These are phyloP conservation scores for Neofelis nebulosa DNA, from an alignment of 2,113 vertebrate genomes.

Conservation along the genomic window DNA sequence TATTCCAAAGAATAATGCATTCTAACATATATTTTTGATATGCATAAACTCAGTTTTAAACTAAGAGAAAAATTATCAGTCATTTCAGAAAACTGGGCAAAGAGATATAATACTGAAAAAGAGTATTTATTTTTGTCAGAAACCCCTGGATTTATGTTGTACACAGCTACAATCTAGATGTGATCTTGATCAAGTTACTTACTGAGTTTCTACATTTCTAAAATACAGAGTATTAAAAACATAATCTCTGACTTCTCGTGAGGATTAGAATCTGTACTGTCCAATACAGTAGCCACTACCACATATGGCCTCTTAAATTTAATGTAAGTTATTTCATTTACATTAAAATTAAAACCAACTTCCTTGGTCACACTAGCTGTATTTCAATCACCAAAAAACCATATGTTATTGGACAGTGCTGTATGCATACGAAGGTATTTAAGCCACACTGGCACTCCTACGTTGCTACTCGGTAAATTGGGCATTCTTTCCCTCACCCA, in stretches of 20 bases:
- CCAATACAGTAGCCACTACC: background rate
- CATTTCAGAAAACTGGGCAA: background rate
- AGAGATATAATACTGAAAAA: background rate
- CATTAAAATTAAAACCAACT: background rate
- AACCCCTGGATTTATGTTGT: background rate
- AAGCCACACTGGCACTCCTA: background rate
- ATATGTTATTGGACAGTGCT: background rate
- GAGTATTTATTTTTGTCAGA: background rate
- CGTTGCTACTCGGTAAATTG: background rate
- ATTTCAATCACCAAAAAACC: background rate
- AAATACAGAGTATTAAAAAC: background rate
- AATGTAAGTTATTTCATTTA: background rate
- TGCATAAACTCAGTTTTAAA: background rate
- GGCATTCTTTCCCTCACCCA: background rate
- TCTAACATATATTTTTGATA: background rate
- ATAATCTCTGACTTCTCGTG: background rate
- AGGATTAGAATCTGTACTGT: background rate
- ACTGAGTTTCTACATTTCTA: constrained; percentile 20
- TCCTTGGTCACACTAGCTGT: background rate
- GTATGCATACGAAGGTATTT: background rate
- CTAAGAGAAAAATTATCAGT: background rate
- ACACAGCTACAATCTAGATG: background rate
- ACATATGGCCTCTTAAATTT: background rate
- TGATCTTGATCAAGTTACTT: background rate
- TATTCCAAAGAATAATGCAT: background rate